A percentile compares a stretch with the other conserved stretches of the same genome.
phyloP scores from a whole-genome alignment of 2,888 invertebrate species.

The Cyclophora albipunctata region DNA sequence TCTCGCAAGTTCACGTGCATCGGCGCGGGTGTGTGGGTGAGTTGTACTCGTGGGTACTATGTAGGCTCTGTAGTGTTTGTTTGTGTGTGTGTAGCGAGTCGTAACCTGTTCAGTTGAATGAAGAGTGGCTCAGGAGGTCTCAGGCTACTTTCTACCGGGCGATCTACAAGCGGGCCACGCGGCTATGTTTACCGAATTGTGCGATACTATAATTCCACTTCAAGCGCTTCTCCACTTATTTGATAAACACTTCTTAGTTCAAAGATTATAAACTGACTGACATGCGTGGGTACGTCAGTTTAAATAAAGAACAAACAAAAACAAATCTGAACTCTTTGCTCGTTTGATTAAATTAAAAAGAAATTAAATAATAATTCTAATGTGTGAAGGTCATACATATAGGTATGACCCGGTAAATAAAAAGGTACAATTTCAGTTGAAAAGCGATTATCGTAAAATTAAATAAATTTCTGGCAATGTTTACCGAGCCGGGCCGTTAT shows the following conservation, averaged over 20 bases:
- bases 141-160: slow-evolving; percentile 69
- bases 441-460: too few relatives aligned
- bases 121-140: slow-evolving; percentile 65
- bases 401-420: too few relatives aligned
- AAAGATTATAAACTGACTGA: too few relatives aligned
- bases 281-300: too few relatives aligned
- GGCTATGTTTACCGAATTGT: slow-evolving; percentile 40
- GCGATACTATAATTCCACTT: slow-evolving; percentile 17
- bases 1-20: slow-evolving; percentile 36
- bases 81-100: slow-evolving; percentile 54
- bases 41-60: slow-evolving; percentile 16
- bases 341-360: too few relatives aligned
- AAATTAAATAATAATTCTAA: too few relatives aligned
- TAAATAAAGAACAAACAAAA: too few relatives aligned
- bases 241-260: background rate
- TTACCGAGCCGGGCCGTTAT: too few relatives aligned
- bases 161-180: slow-evolving; percentile 39
- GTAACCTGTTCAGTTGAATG: slow-evolving; percentile 71
- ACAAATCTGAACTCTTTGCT: too few relatives aligned
- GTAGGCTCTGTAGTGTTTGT: slow-evolving; percentile 6
- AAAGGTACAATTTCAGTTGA: too few relatives aligned
- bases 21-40: slow-evolving; percentile 34
- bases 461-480: too few relatives aligned
- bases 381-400: too few relatives aligned
- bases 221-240: slow-evolving; percentile 5